A percentile compares a stretch with the other conserved stretches of the same genome.
Conservation (phyloP, 2,888 invertebrate species). For the Drosophila bunnanda region DNA sequence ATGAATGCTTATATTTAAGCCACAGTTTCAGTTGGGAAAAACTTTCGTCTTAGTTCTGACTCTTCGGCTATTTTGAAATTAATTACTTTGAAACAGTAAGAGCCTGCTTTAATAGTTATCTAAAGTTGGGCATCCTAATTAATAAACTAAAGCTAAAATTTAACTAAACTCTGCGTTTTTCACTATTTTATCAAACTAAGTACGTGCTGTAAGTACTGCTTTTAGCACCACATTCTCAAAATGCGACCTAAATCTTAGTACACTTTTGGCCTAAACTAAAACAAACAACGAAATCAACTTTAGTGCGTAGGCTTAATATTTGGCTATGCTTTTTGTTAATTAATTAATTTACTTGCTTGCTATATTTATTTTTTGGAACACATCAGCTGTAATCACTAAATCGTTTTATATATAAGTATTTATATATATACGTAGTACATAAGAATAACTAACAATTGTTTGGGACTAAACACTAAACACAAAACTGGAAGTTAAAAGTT, state of each 20-base stretch:
- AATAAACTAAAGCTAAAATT: slow-evolving; percentile 61
- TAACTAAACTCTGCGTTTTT: slow-evolving; percentile 60
- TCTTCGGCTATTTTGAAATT: slow-evolving; percentile 33
- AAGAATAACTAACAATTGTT: slow-evolving; percentile 45
- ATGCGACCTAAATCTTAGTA: slow-evolving; percentile 36
- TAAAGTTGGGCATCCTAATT: slow-evolving; percentile 6
- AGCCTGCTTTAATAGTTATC: neutral
- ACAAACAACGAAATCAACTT: slow-evolving; percentile 42
- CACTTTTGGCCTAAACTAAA: slow-evolving; percentile 69
- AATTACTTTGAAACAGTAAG: slow-evolving; percentile 21
- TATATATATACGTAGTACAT: slow-evolving; percentile 21
- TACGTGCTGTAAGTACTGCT: slow-evolving; percentile 47
- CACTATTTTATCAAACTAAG: slow-evolving; percentile 41
- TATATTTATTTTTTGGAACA: slow-evolving; percentile 64
- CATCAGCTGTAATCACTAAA: slow-evolving; percentile 64
- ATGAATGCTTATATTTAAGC: slow-evolving; percentile 1
- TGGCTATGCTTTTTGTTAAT: slow-evolving; percentile 68
- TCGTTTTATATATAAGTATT: slow-evolving; percentile 31
- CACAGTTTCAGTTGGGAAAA: slow-evolving; percentile 28
- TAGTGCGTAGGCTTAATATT: slow-evolving; percentile 55
- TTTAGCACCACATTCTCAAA: slow-evolving; percentile 43
- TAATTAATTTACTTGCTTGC: slow-evolving; percentile 34
- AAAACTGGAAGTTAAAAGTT: slow-evolving; percentile 39
- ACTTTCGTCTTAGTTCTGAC: slow-evolving; percentile 19
- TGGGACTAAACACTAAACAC: slow-evolving; percentile 34